phyloP scores from a whole-genome alignment of 2,113 vertebrate genomes.

The Gobiocypris rarus region DNA sequence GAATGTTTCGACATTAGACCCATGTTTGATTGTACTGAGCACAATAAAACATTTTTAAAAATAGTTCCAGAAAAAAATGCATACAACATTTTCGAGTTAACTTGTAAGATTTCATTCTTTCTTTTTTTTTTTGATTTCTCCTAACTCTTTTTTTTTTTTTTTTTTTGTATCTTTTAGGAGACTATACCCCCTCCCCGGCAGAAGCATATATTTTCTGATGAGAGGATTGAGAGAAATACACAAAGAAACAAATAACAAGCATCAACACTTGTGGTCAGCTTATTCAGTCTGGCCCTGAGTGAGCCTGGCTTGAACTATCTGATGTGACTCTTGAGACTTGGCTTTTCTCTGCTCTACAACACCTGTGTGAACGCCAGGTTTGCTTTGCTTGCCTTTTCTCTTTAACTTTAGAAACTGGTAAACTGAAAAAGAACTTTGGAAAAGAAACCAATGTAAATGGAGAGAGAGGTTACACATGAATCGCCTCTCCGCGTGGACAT shows the following conservation, averaged over 20 bases:
- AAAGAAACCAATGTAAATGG: background rate
- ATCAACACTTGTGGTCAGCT: background rate
- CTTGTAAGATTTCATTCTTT: background rate
- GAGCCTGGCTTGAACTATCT: conserved; percentile 18
- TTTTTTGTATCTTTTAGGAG: conserved; percentile 15
- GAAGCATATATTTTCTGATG: background rate
- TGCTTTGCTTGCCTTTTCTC: conserved; percentile 31
- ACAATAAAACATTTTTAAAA: no score
- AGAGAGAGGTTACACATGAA: conserved; percentile 4
- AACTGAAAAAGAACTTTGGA: background rate
- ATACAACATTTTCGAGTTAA: background rate
- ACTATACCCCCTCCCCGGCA: conserved; percentile 3
- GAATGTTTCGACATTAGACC: background rate
- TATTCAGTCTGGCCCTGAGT: background rate
- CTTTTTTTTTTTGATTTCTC: background rate
- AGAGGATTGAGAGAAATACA: background rate
- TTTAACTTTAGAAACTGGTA: conserved; percentile 8
- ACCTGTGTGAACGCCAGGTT: conserved; percentile 27
- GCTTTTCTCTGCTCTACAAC: conserved; percentile 24
- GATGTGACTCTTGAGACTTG: conserved; percentile 18
- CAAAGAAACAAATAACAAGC: background rate
- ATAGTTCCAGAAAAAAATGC: no score
- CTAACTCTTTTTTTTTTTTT: background rate
- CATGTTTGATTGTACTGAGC: background rate
- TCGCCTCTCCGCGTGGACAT: background rate